These are phyloP conservation scores for Melipona quadrifasciata DNA, from an alignment of 1,140 invertebrate species.

Conservation along the genomic window DNA sequence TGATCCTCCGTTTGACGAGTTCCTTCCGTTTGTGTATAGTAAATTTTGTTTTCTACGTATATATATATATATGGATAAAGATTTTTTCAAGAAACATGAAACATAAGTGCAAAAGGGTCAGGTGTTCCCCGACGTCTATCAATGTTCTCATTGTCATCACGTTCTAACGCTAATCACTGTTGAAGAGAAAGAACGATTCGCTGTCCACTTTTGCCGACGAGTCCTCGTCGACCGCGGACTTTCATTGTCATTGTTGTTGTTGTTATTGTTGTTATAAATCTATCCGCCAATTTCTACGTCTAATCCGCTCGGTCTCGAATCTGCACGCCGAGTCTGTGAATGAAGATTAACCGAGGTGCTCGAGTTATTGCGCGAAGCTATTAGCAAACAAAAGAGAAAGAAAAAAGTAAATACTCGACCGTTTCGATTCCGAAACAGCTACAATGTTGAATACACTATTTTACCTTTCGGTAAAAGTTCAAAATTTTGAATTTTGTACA, in stretches of 20 bases:
- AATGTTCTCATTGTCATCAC: conserved; percentile 48
- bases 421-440: no score
- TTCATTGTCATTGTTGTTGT: conserved; percentile 47
- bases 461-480: no score
- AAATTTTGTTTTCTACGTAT: no score
- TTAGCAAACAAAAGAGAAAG: no score
- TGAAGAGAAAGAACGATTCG: neutral
- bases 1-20: neutral
- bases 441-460: no score
- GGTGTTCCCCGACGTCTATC: neutral
- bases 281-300: conserved; percentile 37
- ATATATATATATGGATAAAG: neutral
- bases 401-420: no score
- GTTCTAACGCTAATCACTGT: conserved; percentile 29
- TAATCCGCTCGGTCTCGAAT: neutral
- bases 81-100: no score
- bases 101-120: conserved; percentile 1
- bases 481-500: no score
- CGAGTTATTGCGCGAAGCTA: neutral
- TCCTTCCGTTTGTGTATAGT: no score
- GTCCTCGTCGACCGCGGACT: conserved; percentile 48
- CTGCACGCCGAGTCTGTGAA: conserved; percentile 1
- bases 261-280: conserved; percentile 54
- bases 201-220: conserved; percentile 48
- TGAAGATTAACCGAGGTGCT: conserved; percentile 30